Conservation (phyloP, 92 coral and sea anemone species). For the Parazoanthus darwini region DNA sequence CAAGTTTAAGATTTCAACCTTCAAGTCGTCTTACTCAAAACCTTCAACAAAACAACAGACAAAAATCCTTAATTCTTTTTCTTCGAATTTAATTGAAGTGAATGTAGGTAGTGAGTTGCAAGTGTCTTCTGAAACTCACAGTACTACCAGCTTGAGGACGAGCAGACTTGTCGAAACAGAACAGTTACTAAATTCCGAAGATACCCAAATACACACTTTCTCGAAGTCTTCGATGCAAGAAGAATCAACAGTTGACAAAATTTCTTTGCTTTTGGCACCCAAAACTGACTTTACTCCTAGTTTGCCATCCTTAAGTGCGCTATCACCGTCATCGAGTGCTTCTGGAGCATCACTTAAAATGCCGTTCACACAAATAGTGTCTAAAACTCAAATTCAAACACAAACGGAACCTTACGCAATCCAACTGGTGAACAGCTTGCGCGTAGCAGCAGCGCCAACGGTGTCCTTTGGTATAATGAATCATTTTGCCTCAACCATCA, state of each 20-base stretch:
- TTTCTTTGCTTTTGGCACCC: background rate
- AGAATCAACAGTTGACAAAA: background rate
- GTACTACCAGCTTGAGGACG: background rate
- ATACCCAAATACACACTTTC: too few species aligned
- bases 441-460: background rate
- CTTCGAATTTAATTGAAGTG: too few species aligned
- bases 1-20: background rate
- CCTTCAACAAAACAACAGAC: background rate
- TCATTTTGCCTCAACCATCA: background rate
- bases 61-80: too few species aligned
- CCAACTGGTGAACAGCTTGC: background rate
- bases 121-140: too few species aligned
- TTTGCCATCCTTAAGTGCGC: background rate
- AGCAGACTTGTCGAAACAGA: background rate
- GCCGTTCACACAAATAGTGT: background rate
- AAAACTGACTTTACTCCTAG: background rate
- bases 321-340: background rate
- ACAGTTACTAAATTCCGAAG: too few species aligned
- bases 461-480: background rate
- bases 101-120: too few species aligned
- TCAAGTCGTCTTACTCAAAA: background rate
- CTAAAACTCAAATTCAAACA: background rate
- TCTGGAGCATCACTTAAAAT: background rate
- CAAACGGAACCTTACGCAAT: background rate
- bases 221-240: background rate